These are phyloP conservation scores for Anoplopoma fimbria DNA, from an alignment of 2,113 vertebrate species.

Conservation along the genomic window DNA sequence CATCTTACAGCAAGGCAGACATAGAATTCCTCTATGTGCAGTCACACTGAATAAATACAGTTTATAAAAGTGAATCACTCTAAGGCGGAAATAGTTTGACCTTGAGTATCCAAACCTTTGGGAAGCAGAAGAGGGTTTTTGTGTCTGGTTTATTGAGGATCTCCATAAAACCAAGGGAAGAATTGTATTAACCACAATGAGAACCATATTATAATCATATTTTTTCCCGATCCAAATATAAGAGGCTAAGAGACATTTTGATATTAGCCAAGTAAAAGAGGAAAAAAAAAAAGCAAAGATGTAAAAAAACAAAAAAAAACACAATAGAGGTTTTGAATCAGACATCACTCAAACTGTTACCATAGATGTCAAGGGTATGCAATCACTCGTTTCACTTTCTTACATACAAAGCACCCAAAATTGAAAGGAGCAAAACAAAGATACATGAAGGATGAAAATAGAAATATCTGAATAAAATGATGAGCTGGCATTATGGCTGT, in stretches of 20 bases:
- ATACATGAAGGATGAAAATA: slow-evolving; percentile 9
- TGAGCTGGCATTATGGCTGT: slow-evolving; percentile 16
- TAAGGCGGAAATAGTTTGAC: slow-evolving; percentile 12
- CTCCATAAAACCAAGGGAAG: background rate
- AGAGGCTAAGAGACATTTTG: background rate
- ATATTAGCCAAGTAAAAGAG: background rate
- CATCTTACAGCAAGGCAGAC: slow-evolving; percentile 48
- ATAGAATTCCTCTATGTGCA: background rate
- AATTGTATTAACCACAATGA: background rate
- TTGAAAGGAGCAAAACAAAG: background rate
- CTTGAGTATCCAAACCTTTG: slow-evolving; percentile 4
- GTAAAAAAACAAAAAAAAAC: background rate
- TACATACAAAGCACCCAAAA: background rate
- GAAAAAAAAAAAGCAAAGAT: background rate
- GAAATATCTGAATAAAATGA: slow-evolving; percentile 45
- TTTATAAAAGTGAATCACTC: slow-evolving; percentile 1
- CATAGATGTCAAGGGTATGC: background rate
- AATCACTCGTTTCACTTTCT: background rate
- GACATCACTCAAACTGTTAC: background rate
- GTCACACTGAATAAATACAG: slow-evolving; percentile 12
- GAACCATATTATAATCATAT: background rate
- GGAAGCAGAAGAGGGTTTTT: background rate
- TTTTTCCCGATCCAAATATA: background rate
- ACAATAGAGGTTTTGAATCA: background rate
- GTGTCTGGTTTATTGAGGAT: background rate